These are phyloP conservation scores for Dryomyza anilis DNA, from an alignment of 2,888 invertebrate species.

Conservation along the genomic window DNA sequence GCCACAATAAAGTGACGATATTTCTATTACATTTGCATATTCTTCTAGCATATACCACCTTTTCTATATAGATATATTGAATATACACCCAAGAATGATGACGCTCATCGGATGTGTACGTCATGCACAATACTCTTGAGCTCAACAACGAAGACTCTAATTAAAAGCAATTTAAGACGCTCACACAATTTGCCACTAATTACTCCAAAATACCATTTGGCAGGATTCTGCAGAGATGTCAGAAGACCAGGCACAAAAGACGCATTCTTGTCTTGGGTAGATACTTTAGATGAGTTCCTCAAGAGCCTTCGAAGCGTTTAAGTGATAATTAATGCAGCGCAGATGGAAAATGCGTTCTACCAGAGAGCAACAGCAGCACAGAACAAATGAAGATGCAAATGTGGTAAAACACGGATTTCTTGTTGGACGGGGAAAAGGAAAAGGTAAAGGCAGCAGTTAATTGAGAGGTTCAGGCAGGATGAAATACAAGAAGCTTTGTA, in stretches of 20 bases:
- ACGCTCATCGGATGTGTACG: too few relatives aligned
- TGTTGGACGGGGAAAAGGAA: neutral
- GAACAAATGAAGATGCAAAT: neutral
- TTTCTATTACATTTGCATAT: too few relatives aligned
- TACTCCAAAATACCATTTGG: conserved; percentile 36
- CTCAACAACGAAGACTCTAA: conserved; percentile 14
- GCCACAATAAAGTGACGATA: too few relatives aligned
- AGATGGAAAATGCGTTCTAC: neutral
- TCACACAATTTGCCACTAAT: conserved; percentile 41
- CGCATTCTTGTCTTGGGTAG: conserved; percentile 10
- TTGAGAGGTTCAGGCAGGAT: neutral
- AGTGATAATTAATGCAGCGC: conserved; percentile 19
- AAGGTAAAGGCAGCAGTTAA: neutral
- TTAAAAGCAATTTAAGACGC: conserved; percentile 24
- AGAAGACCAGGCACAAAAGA: neutral
- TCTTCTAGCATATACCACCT: too few relatives aligned
- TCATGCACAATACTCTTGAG: too few relatives aligned
- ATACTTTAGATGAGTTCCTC: neutral
- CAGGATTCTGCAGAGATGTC: neutral
- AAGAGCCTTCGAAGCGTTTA: conserved; percentile 6
- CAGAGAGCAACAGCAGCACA: too few relatives aligned
- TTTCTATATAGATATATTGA: too few relatives aligned
- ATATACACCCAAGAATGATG: too few relatives aligned
- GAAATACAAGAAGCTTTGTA: neutral
- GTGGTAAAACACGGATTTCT: neutral